phyloP scores from a whole-genome alignment of 2,113 vertebrate genomes.

The Psittacus erithacus region DNA sequence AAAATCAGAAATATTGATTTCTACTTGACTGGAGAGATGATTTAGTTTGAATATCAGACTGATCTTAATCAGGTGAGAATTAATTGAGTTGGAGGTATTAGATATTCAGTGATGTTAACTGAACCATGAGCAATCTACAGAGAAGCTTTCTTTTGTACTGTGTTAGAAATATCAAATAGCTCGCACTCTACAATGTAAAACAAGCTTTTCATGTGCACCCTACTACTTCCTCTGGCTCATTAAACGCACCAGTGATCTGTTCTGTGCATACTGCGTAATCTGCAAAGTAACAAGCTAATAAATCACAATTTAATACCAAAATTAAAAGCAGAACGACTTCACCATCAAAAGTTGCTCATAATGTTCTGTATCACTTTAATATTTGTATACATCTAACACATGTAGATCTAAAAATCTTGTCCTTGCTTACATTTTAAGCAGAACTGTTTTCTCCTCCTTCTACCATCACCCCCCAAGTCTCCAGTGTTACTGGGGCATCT shows the following conservation, averaged over 20 bases:
- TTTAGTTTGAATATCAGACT: conserved; percentile 90
- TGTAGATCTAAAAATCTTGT: background rate
- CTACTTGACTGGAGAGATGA: conserved; percentile 91
- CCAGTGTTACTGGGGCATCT: background rate
- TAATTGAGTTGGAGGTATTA: conserved; percentile 92
- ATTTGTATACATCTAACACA: conserved; percentile 14
- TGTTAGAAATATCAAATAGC: conserved; percentile 80
- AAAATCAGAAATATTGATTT: conserved; percentile 92
- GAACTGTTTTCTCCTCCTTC: background rate
- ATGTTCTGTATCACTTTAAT: conserved; percentile 31
- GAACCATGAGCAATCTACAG: conserved; percentile 86
- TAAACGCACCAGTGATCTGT: conserved; percentile 70
- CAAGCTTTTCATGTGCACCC: conserved; percentile 74
- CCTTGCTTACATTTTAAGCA: background rate
- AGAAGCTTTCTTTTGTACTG: conserved; percentile 82
- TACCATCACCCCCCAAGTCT: background rate
- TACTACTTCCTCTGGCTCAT: conserved; percentile 75
- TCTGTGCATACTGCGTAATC: conserved; percentile 64
- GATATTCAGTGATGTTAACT: conserved; percentile 90
- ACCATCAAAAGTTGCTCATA: conserved; percentile 36
- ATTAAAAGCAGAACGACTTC: conserved; percentile 67
- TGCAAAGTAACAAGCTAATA: conserved; percentile 74
- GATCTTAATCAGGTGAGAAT: conserved; percentile 89
- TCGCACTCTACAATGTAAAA: conserved; percentile 58
- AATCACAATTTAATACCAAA: conserved; percentile 71